These are phyloP conservation scores for Bothrops jararaca DNA, from an alignment of 2,113 vertebrate genomes.

Conservation along the genomic window DNA sequence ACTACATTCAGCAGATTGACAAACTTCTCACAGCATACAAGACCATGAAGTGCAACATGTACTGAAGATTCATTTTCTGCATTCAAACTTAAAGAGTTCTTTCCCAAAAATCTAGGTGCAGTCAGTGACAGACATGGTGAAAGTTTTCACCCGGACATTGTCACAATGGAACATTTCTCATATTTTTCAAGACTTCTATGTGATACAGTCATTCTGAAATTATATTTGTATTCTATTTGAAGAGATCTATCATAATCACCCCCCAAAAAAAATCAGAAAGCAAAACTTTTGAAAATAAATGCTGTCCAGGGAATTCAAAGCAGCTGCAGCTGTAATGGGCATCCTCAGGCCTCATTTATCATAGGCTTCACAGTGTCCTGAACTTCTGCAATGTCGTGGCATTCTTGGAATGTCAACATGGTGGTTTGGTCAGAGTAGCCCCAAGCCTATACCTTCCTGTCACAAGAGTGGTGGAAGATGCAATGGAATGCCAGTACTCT, in stretches of 20 bases:
- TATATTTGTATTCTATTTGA: neutral
- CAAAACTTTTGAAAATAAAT: neutral
- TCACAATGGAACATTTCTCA: neutral
- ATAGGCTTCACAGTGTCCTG: neutral
- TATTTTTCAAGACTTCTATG: neutral
- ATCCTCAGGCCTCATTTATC: neutral
- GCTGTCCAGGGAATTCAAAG: neutral
- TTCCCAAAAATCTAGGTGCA: neutral
- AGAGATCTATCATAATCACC: neutral
- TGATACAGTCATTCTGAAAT: neutral
- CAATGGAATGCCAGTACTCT: no score
- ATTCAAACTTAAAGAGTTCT: neutral
- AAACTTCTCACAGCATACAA: neutral
- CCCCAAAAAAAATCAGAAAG: neutral
- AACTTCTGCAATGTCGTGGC: neutral
- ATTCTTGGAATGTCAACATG: neutral
- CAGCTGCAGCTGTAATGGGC: neutral
- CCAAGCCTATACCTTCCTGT: neutral
- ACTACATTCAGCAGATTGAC: neutral
- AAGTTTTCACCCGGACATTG: neutral
- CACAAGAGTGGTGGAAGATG: neutral
- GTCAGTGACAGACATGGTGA: neutral
- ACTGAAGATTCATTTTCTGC: neutral
- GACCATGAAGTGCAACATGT: neutral
- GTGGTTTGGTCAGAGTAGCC: neutral